These are phyloP conservation scores for Hemicentrotus pulcherrimus DNA, from an alignment of 35 echinoderm and acorn worm genomes.

Conservation along the genomic window DNA sequence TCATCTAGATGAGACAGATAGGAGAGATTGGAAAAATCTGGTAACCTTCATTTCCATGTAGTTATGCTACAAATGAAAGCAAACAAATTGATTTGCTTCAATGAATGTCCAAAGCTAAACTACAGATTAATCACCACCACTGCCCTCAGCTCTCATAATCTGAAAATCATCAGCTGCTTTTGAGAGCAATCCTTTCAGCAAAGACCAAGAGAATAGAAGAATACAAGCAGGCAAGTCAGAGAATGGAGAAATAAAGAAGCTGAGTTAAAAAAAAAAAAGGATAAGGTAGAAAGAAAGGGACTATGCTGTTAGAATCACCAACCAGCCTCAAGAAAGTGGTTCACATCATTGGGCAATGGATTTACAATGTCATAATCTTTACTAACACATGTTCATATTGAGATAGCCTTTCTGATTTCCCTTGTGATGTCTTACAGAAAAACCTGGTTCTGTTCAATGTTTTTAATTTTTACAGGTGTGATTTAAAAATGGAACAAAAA, in stretches of 20 bases:
- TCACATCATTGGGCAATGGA: slow-evolving; percentile 33
- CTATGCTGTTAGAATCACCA: background rate
- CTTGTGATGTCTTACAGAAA: no score
- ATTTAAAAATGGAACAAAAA: no score
- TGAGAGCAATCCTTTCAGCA: background rate
- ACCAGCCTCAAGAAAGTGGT: slow-evolving; percentile 26
- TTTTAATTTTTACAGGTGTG: no score
- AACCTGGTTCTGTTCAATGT: no score
- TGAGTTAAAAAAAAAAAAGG: background rate
- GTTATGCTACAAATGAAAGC: background rate
- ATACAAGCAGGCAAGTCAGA: background rate
- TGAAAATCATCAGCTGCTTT: slow-evolving; percentile 54
- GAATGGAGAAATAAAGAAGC: background rate
- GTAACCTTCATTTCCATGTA: no score
- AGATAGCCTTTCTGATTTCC: no score
- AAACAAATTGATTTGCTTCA: background rate
- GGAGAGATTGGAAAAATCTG: background rate
- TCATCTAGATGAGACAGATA: background rate
- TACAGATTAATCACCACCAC: background rate
- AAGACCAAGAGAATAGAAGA: background rate
- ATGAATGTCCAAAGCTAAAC: background rate
- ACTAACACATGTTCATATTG: no score
- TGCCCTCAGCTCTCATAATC: slow-evolving; percentile 83
- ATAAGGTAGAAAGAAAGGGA: background rate
- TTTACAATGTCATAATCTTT: no score